phyloP scores from a whole-genome alignment of 2,113 vertebrate species.

The Parus major region DNA sequence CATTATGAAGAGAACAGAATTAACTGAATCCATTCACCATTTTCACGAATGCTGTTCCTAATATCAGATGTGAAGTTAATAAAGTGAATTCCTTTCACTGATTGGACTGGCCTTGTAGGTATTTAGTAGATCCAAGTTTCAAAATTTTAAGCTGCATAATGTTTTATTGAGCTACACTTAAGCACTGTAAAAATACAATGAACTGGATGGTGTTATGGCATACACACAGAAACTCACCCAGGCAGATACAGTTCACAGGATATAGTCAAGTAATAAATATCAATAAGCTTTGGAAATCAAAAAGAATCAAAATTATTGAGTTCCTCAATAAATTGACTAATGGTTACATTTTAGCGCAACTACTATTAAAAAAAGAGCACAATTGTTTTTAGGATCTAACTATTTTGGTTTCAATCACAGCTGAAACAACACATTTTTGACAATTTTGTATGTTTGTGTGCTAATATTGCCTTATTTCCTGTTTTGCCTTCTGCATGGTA shows the following conservation, averaged over 20 bases:
- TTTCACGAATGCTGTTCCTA: not conserved
- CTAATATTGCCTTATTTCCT: not conserved
- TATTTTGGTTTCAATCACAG: not conserved
- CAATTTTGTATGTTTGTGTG: not conserved
- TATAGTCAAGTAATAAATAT: not conserved
- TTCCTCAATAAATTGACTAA: not conserved
- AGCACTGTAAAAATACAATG: not conserved
- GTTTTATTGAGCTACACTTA: not conserved
- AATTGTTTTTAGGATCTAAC: not conserved
- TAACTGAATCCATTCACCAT: not conserved
- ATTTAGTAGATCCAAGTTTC: not conserved
- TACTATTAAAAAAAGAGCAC: not conserved
- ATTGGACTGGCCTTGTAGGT: not conserved
- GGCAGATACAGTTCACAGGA: not conserved
- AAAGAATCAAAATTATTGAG: not conserved
- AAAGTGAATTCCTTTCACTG: not conserved
- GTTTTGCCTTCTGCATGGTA: not conserved
- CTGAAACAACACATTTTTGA: not conserved
- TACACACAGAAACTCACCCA: not conserved
- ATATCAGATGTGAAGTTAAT: not conserved
- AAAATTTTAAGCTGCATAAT: not conserved
- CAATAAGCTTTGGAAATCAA: not conserved
- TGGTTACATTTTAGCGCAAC: not conserved
- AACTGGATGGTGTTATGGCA: not conserved
- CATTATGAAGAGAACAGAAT: not conserved